These are phyloP conservation scores for Pyxicephalus adspersus DNA, from an alignment of 2,113 vertebrate genomes.

Conservation along the genomic window DNA sequence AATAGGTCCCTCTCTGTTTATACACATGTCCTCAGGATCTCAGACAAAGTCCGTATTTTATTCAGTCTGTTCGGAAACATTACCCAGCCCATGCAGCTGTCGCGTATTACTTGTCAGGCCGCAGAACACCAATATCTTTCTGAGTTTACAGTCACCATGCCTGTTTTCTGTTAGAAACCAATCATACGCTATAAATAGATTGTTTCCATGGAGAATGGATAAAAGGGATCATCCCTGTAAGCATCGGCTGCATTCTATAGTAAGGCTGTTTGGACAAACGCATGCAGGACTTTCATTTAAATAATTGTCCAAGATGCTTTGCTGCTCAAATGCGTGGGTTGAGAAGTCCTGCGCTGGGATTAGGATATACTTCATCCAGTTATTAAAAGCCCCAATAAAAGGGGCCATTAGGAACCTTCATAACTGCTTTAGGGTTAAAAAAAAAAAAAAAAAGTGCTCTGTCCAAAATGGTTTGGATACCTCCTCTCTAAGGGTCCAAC, in stretches of 20 bases:
- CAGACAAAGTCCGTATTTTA: neutral
- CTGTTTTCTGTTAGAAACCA: neutral
- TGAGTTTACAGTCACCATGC: neutral
- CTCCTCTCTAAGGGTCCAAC: too few species aligned
- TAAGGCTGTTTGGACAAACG: too few species aligned
- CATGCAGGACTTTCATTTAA: neutral
- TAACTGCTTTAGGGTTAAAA: too few species aligned
- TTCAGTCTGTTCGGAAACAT: neutral
- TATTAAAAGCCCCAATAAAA: too few species aligned
- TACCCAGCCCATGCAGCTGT: neutral
- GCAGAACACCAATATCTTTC: neutral
- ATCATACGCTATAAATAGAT: conserved; percentile 42
- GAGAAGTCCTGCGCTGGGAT: too few species aligned
- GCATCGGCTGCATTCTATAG: neutral
- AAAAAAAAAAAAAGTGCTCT: too few species aligned
- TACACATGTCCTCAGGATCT: neutral
- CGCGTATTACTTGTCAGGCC: neutral
- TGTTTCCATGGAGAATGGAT: conserved; percentile 43
- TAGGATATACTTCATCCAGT: too few species aligned
- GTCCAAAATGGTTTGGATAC: too few species aligned
- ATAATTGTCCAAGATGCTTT: too few species aligned
- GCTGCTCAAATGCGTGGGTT: too few species aligned
- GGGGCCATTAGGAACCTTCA: too few species aligned
- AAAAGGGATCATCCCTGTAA: neutral
- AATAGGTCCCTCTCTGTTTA: neutral